Evolutionary conservation across 2,888 invertebrate species (phyloP).

Genomic region (Caenorhabditis panamensis): DNA sequence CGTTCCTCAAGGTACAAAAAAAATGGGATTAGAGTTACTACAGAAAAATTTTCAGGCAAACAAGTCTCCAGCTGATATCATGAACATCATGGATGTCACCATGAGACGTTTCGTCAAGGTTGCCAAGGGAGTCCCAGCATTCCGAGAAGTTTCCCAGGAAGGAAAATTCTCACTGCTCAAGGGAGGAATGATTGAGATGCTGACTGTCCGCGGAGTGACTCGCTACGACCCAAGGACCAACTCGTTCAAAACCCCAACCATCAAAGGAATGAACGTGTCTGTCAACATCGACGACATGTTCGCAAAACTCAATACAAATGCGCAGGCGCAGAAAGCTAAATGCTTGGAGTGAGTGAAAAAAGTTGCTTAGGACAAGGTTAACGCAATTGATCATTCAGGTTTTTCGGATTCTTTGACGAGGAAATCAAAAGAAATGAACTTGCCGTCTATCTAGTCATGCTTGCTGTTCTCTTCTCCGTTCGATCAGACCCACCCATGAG

Average conservation of each 20-base stretch:
- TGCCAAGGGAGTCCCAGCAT: conserved; percentile 76
- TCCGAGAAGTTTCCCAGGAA: conserved; percentile 77
- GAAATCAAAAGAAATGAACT: conserved; percentile 75
- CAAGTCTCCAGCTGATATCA: conserved; percentile 75
- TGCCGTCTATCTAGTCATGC: conserved; percentile 74
- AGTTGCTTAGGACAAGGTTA: neutral
- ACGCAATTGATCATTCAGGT: conserved; percentile 57
- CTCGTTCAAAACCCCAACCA: conserved; percentile 73
- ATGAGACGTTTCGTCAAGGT: conserved; percentile 80
- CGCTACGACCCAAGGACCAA: conserved; percentile 72
- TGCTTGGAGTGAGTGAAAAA: conserved; percentile 69
- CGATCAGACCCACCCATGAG: conserved; percentile 62
- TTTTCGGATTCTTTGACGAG: conserved; percentile 74
- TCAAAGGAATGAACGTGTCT: conserved; percentile 57
- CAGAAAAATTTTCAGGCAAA: conserved; percentile 52
- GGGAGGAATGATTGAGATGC: conserved; percentile 79
- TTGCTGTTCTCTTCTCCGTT: conserved; percentile 74
- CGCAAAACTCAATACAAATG: conserved; percentile 73
- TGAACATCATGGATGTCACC: conserved; percentile 80
- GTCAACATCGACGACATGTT: conserved; percentile 74
- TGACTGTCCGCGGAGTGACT: conserved; percentile 78
- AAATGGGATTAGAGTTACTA: neutral
- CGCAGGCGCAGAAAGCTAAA: conserved; percentile 68
- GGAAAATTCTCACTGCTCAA: conserved; percentile 80
- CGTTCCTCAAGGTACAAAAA: conserved; percentile 65